Base-by-base conservation (phyloP, 2,113 vertebrate species). In the Bolborhynchus lineola region DNA sequence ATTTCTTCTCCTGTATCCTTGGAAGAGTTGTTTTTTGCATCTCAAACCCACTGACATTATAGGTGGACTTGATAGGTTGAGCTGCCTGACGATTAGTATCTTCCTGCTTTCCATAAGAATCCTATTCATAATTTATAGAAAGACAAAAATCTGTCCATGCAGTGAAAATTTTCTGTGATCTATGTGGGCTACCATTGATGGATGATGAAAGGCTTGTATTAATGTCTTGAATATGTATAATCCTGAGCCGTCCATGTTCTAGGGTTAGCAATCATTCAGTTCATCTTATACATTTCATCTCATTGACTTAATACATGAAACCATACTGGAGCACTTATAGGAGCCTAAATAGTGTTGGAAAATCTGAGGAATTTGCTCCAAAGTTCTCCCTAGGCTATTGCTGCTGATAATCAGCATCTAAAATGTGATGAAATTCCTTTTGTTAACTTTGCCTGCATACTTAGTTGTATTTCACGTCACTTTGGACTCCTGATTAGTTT, bases 111-210 rank as follows among this genome's bases (percentile, higher is more conserved):
- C 90, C 64, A 33, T 79, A 55, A 69, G 78, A 94, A 77, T 91
- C 49, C 67, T 78, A 71, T 95, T 90, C 78, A 82, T 96, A 91
- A 92, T 95, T 96, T 96, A 79, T 78, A 59, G 59, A 64, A 89
- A 79, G 85, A 95, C 83, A 91, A 96, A 92, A 92, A 94, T 96
- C 88, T 96, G 76, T 96, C 94, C 85, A 19, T 84, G 90, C 96
- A 95, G 92, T 91, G 92, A 92, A 96, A 97, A 97, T 97, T 91
- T 91, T 75, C 75, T 70, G 83, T 97, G 92, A 96, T 96, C 94
- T 97, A 90, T 86, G 55, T 80, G 62, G 80, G 81, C 82, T 93
- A 76, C 84, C 88, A 46, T 2, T 96, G 96, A 97, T 93, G 84
- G 85, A 97, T 95, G 94, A 77, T 81, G 95, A 90, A 96, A 85